These are phyloP conservation scores for Marcusenius ussheri DNA, from an alignment of 2,113 vertebrate species.

Conservation along the genomic window DNA sequence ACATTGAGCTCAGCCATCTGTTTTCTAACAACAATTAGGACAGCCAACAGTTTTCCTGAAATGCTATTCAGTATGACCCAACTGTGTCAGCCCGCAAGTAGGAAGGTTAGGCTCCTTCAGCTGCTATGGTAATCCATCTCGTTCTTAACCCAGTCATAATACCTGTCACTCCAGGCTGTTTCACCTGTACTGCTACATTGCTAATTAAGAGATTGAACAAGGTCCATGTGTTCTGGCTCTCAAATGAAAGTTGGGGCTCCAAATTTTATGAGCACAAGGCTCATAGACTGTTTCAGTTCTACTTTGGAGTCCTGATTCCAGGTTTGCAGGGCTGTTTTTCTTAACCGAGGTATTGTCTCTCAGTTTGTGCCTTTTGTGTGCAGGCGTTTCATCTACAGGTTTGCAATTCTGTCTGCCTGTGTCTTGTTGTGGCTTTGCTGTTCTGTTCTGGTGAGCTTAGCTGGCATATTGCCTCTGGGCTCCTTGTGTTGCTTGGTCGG, in stretches of 20 bases:
- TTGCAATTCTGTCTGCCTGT: not conserved
- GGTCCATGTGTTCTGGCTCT: not conserved
- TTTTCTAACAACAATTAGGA: conserved; percentile 16
- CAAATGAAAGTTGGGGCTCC: not conserved
- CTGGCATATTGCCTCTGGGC: not conserved
- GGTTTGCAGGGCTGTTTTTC: not conserved
- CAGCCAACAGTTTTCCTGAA: not conserved
- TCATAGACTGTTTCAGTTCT: not conserved
- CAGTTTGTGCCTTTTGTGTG: not conserved
- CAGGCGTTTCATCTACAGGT: not conserved
- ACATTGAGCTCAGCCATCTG: conserved; percentile 13
- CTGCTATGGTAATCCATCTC: not conserved
- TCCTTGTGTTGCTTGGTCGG: not conserved
- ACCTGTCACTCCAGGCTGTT: not conserved
- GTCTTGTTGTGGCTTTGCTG: not conserved
- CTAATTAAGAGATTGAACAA: not conserved
- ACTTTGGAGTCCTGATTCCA: not conserved
- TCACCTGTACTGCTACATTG: not conserved
- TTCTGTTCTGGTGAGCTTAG: not conserved
- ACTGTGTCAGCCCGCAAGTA: not conserved
- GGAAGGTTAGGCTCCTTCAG: not conserved
- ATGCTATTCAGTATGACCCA: not conserved
- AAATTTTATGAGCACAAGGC: not conserved
- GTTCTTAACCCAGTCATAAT: not conserved
- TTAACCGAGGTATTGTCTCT: not conserved